Evolutionary conservation across 2,888 invertebrate species (phyloP).

Genomic region (Oxyscelio sp.): DNA sequence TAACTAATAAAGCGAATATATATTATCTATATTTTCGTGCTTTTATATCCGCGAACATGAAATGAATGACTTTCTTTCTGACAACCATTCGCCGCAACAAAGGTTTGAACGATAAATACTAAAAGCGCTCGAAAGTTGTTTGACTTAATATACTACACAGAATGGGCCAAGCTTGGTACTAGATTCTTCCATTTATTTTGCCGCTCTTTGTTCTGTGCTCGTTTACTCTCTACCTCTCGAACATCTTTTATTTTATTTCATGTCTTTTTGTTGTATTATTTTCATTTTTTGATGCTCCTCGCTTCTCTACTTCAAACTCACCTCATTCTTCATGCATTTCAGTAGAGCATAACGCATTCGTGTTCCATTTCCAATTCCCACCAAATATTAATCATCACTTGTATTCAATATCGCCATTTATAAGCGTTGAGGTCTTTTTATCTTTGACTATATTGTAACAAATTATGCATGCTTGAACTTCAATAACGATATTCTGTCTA

Average conservation of each 20-base stretch:
- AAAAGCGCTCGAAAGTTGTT: slow-evolving; percentile 73
- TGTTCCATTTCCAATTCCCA: slow-evolving; percentile 35
- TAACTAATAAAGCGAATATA: slow-evolving; percentile 60
- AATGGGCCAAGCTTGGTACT: slow-evolving; percentile 71
- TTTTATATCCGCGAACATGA: slow-evolving; percentile 45
- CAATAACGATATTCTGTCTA: too few species aligned
- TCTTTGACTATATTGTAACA: slow-evolving; percentile 7
- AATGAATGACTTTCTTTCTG: slow-evolving; percentile 65
- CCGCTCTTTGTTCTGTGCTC: slow-evolving; percentile 69
- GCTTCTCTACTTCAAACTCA: slow-evolving; percentile 62
- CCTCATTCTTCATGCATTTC: slow-evolving; percentile 51
- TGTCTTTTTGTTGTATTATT: slow-evolving; percentile 59
- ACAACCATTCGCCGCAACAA: slow-evolving; percentile 67
- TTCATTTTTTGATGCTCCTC: slow-evolving; percentile 47
- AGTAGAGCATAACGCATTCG: too few species aligned
- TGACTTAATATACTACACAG: slow-evolving; percentile 74
- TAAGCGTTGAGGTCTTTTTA: not conserved
- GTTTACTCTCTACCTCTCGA: slow-evolving; percentile 61
- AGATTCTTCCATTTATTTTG: slow-evolving; percentile 72
- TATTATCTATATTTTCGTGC: slow-evolving; percentile 62
- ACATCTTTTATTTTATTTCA: slow-evolving; percentile 71
- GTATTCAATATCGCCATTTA: slow-evolving; percentile 26
- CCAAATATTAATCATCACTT: slow-evolving; percentile 44
- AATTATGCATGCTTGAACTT: not conserved
- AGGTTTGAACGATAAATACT: slow-evolving; percentile 66